A percentile compares a stretch with the other conserved stretches of the same genome.
phyloP scores from a whole-genome alignment of 1,140 invertebrate genomes.

The Temnothorax nylanderi region DNA sequence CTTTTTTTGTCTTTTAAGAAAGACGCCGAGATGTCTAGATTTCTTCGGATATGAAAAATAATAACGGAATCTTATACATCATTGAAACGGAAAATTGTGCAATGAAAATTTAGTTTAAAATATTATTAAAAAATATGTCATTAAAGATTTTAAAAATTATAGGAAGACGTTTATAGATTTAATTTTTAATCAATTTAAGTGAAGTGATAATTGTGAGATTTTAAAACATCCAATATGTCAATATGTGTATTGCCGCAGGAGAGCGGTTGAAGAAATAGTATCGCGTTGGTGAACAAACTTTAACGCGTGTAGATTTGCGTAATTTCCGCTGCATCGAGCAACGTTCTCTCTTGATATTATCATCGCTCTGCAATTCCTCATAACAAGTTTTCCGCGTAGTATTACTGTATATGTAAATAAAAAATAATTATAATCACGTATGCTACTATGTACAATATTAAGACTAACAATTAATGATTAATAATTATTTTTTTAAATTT shows the following conservation, averaged over 20 bases:
- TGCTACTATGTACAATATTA: neutral
- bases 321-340: constrained; percentile 32
- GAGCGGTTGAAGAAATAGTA: constrained; percentile 44
- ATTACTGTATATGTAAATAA: neutral
- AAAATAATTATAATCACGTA: neutral
- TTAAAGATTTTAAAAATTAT: neutral
- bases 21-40: neutral
- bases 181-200: neutral
- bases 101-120: neutral
- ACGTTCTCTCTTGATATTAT: neutral
- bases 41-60: neutral
- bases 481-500: neutral
- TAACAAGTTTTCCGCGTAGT: neutral
- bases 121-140: neutral
- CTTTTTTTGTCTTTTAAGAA: neutral
- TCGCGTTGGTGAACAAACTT: constrained; percentile 65
- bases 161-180: neutral
- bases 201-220: neutral
- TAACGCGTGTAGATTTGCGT: constrained; percentile 63
- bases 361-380: neutral
- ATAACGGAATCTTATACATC: neutral
- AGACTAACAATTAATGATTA: neutral
- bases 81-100: neutral
- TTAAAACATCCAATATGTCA: constrained; percentile 31
- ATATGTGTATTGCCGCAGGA: constrained; percentile 34